phyloP scores from a whole-genome alignment of 2,113 vertebrate genomes.

The Ancistrus triradiatus region DNA sequence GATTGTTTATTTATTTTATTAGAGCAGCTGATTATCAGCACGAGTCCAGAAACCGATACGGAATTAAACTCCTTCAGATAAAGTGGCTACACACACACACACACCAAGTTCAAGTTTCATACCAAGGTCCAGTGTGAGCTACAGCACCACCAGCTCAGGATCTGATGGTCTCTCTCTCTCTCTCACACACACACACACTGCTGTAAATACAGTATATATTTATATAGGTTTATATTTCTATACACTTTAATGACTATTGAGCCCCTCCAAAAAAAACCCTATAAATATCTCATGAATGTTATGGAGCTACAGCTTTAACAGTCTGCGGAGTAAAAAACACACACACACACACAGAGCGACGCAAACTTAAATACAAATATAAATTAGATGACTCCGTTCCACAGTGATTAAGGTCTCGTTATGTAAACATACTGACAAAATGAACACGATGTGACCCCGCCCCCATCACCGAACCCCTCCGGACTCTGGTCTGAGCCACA shows the following conservation, averaged over 20 bases:
- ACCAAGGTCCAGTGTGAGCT: conserved; percentile 73
- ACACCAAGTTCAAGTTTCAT: conserved; percentile 51
- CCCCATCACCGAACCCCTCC: conserved; percentile 16
- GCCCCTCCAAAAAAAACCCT: conserved; percentile 54
- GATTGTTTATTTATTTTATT: too few relatives aligned
- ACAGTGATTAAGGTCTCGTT: conserved; percentile 77
- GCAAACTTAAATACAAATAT: conserved; percentile 61
- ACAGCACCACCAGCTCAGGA: conserved; percentile 64
- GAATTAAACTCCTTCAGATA: too few relatives aligned
- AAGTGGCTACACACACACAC: conserved; percentile 1
- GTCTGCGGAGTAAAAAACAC: conserved; percentile 62
- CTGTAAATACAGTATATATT: conserved; percentile 59
- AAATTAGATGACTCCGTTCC: conserved; percentile 62
- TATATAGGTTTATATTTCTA: conserved; percentile 54
- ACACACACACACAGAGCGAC: conserved; percentile 38
- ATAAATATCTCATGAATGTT: conserved; percentile 66
- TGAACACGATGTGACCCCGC: conserved; percentile 47
- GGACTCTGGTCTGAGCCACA: neutral
- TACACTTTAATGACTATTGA: conserved; percentile 42
- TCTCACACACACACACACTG: conserved; percentile 37
- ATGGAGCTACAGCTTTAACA: conserved; percentile 69
- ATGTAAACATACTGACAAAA: conserved; percentile 77
- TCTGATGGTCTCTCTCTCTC: too few relatives aligned
- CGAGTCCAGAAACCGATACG: too few relatives aligned
- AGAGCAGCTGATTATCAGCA: too few relatives aligned